Evolutionary conservation across 1,140 invertebrate genomes (phyloP).

Genomic region (Trichogramma pretiosum): DNA sequence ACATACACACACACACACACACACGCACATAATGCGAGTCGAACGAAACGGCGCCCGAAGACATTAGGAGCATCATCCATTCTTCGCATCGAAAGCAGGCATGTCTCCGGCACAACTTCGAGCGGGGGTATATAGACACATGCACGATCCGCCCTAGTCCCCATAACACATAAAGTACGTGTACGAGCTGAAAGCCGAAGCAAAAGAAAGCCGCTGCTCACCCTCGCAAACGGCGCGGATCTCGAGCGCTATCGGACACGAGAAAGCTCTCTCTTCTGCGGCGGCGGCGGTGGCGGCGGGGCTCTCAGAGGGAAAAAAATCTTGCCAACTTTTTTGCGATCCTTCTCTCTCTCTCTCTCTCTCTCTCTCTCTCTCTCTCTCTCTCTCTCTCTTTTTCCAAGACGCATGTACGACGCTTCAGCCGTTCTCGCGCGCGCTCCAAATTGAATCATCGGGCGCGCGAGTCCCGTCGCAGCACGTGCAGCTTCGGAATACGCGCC

Average conservation of each 20-base stretch:
- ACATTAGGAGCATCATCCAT: background rate
- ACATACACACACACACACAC: too few relatives aligned
- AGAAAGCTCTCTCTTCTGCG: slow-evolving; percentile 37
- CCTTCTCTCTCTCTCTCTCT: slow-evolving; percentile 1
- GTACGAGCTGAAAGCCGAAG: slow-evolving; percentile 11
- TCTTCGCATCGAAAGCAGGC: background rate
- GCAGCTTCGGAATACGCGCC: slow-evolving; percentile 11
- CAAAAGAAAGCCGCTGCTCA: slow-evolving; percentile 1
- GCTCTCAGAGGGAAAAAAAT: slow-evolving; percentile 11
- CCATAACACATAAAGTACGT: too few relatives aligned
- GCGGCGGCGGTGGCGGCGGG: slow-evolving; percentile 17
- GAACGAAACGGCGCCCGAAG: background rate
- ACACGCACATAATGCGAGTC: too few relatives aligned
- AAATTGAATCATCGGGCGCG: background rate
- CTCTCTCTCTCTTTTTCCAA: background rate
- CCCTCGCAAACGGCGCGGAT: slow-evolving; percentile 12
- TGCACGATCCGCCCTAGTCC: too few relatives aligned
- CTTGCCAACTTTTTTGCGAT: slow-evolving; percentile 9
- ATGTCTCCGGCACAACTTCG: background rate
- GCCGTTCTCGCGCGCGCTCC: background rate
- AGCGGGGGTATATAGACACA: too few relatives aligned
- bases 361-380: background rate
- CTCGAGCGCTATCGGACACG: slow-evolving; percentile 31
- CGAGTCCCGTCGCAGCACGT: slow-evolving; percentile 12
- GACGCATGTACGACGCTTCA: background rate